Evolutionary conservation across 2,888 invertebrate genomes (phyloP), one percentile per base, ranked within the genome.

Genomic region (Unio pictorum): DNA sequence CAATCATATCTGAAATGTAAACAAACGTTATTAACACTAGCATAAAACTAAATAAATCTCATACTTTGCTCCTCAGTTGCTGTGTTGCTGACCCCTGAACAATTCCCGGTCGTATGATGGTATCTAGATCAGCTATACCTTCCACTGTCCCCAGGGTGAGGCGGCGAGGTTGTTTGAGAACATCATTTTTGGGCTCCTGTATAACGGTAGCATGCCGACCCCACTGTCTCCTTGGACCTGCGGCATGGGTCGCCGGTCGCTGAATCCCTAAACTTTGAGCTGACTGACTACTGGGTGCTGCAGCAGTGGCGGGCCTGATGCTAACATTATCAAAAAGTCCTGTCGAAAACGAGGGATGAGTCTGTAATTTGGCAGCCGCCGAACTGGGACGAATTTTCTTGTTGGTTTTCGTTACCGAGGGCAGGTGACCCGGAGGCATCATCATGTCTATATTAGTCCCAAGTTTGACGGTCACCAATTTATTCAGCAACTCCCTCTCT

Each of bases 351-450:
- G 82, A 79, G 26, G 84, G 86, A 68, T 89, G 88, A 18, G 82
- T 86, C 72, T 89, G 89, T 45, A 89, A 68, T 73, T 88, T 87
- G 3, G 87, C 87, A 18, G 87, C 80, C 3, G 89, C 89, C 6
- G 89, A 87, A 66, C 86, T 87, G 7, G 89, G 89, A 62, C 89
- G 79, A 26, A 88, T 81, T 61, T 81, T 79, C 73, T 81, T 84
- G 67, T 80, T 81, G 60, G 57, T 69, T 60, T 77, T 77, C 54
- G 71, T 62, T 23, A 73, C 70, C 56, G 77, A 77, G 60, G 74
- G 69, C 60, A 71, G 67, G 20, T 73, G 68, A 73, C 74, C 77
- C 5, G 74, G 74, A 7, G 74, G 77, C 77, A 77, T 77, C 45
- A 11, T 45, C 45, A 45, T 45, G 8, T 45, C 15, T 1, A 11